Base-by-base conservation (phyloP, 1,140 invertebrate genomes). In the Diachasmimorpha longicaudata region DNA sequence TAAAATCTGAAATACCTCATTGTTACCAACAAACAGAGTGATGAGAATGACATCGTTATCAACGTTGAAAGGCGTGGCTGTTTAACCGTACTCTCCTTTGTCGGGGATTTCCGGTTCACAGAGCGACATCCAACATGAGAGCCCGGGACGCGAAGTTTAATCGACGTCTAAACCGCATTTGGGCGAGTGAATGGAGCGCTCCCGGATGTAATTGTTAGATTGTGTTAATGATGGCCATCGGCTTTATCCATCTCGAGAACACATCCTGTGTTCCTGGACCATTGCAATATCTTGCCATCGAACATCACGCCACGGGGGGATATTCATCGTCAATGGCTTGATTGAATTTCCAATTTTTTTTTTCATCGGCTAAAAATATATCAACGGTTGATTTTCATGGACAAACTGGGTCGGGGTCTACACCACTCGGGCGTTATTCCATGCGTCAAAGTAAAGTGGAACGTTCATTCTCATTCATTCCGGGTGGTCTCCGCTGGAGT, bases 371-470 rank as follows among this genome's bases (percentile, higher is more conserved):
- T 66, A 25, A 66, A 66, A 66, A 66, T 66, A 66, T 21, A 31
- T 66, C n/a, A 52, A 10, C 31, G 11, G 31, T 14, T 66, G 36
- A 66, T 66, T 37, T 68, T 68, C n/a, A 37, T 9, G 66, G 31
- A 68, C 14, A 68, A 68, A 68, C 31, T 68, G 36, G 66, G 66
- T 68, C 66, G 36, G 16, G 16, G 16, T 0, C 52, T 68, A 36
- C 25, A 68, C 36, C 25, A 39, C 25, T 68, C 66, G 31, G 31
- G 14, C 66, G 66, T 68, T 16, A 39, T 68, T 68, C 36, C 31
- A 39, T 68, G 25, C 31, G 66, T 68, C 66, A 68, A 68, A 68
- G 66, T 68, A 68, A 68, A 68, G 66, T 37, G 58, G 58, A 68
- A 68, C 25, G 36, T 68, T 68, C 36, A 68, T 25, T 39, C 66